Evolutionary conservation across 2,113 vertebrate species (phyloP).

Genomic region (Laticauda laticaudata): DNA sequence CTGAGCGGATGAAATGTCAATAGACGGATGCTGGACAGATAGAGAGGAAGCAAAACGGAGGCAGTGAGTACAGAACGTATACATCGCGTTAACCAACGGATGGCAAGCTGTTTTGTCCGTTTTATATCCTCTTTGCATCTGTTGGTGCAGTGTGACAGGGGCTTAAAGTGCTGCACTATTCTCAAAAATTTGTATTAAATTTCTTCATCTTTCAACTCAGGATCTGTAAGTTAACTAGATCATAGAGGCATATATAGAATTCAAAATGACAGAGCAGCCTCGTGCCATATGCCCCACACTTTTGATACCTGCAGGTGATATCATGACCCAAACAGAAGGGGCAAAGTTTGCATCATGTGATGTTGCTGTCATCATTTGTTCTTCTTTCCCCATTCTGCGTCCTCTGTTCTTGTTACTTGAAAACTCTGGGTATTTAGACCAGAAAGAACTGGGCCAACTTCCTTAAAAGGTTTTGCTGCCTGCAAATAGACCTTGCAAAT

Average conservation of each 20-base stretch:
- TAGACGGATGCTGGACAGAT: too few species aligned
- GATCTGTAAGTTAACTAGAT: constrained; percentile 75
- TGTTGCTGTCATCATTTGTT: background rate
- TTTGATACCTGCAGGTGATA: background rate
- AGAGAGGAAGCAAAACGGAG: too few species aligned
- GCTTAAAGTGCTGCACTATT: constrained; percentile 79
- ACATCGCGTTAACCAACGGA: too few species aligned
- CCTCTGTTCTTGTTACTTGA: background rate
- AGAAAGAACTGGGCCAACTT: background rate
- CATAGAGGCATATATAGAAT: constrained; percentile 73
- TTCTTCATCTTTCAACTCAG: constrained; percentile 81
- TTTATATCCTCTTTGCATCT: too few species aligned
- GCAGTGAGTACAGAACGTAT: too few species aligned
- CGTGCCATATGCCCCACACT: background rate
- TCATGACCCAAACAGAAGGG: background rate
- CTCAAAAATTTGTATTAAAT: constrained; percentile 80
- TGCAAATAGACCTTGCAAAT: background rate
- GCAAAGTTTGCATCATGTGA: background rate
- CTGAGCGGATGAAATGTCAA: too few species aligned
- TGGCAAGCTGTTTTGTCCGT: too few species aligned
- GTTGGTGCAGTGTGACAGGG: too few species aligned
- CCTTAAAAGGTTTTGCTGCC: background rate
- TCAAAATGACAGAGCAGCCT: background rate
- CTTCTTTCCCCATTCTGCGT: background rate
- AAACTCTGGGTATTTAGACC: background rate